Conservation (phyloP, 2,888 invertebrate genomes). For the Yponomeuta cagnagella region DNA sequence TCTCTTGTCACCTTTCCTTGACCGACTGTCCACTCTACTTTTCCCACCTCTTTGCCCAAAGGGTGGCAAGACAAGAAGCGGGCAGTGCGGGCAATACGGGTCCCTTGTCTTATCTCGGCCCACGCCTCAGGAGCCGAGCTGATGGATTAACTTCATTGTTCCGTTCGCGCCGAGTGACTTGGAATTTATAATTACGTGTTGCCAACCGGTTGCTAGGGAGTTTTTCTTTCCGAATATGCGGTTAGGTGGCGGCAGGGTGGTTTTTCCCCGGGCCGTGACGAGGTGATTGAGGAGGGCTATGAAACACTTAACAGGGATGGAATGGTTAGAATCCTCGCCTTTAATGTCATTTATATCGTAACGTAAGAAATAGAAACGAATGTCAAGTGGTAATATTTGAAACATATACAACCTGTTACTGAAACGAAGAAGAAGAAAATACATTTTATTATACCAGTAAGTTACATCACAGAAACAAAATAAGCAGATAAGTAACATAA, state of each 20-base stretch:
- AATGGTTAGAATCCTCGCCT: too few species aligned
- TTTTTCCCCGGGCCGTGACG: neutral
- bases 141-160: constrained; percentile 76
- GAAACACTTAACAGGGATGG: too few species aligned
- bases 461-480: too few species aligned
- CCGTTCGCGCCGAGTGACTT: constrained; percentile 62
- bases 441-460: too few species aligned
- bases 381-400: too few species aligned
- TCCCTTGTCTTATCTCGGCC: constrained; percentile 71
- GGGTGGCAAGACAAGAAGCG: constrained; percentile 36
- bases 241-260: neutral
- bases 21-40: neutral
- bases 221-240: neutral
- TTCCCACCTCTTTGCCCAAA: constrained; percentile 6
- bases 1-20: constrained; percentile 27
- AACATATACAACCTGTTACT: too few species aligned
- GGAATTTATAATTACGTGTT: constrained; percentile 70
- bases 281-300: neutral
- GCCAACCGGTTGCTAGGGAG: constrained; percentile 12
- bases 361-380: too few species aligned
- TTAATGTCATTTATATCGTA: too few species aligned
- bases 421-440: too few species aligned
- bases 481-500: too few species aligned
- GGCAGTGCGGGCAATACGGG: constrained; percentile 31
- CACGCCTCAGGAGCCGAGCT: constrained; percentile 67